These are phyloP conservation scores for Aphelinus certus DNA, from an alignment of 1,140 invertebrate species.

Conservation along the genomic window DNA sequence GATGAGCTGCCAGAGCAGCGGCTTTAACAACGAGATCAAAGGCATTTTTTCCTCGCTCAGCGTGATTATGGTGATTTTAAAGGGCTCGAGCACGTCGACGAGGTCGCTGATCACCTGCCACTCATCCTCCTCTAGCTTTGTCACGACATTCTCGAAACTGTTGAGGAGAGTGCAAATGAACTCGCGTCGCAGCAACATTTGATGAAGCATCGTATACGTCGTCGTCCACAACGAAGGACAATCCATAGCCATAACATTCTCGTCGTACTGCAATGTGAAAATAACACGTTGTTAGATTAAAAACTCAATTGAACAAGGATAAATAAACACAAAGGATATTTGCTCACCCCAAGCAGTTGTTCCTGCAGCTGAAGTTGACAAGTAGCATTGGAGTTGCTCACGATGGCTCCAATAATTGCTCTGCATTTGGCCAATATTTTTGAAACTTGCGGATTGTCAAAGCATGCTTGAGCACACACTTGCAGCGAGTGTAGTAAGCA, in stretches of 20 bases:
- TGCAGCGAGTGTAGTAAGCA: slow-evolving; percentile 66
- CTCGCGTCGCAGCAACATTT: slow-evolving; percentile 58
- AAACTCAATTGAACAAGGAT: slow-evolving; percentile 3
- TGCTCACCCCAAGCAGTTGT: slow-evolving; percentile 59
- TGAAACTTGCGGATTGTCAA: slow-evolving; percentile 60
- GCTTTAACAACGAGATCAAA: slow-evolving; percentile 67
- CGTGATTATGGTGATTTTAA: slow-evolving; percentile 69
- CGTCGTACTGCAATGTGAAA: slow-evolving; percentile 50
- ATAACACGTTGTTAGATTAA: not conserved
- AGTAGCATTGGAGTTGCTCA: slow-evolving; percentile 54
- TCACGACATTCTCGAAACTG: slow-evolving; percentile 53
- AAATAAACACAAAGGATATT: slow-evolving; percentile 13
- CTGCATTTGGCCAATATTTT: slow-evolving; percentile 62
- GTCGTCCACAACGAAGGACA: slow-evolving; percentile 66
- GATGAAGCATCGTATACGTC: slow-evolving; percentile 67
- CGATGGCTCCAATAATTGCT: slow-evolving; percentile 61
- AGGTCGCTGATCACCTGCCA: slow-evolving; percentile 67
- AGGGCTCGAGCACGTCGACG: slow-evolving; percentile 65
- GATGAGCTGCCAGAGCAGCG: slow-evolving; percentile 66
- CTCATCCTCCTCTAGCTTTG: slow-evolving; percentile 59
- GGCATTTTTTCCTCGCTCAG: slow-evolving; percentile 68
- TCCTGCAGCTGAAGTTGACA: slow-evolving; percentile 60
- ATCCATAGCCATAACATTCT: slow-evolving; percentile 60
- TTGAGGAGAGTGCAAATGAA: slow-evolving; percentile 53
- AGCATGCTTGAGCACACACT: slow-evolving; percentile 63